phyloP scores from a whole-genome alignment of 2,888 invertebrate genomes.

The Xestobium rufovillosum region DNA sequence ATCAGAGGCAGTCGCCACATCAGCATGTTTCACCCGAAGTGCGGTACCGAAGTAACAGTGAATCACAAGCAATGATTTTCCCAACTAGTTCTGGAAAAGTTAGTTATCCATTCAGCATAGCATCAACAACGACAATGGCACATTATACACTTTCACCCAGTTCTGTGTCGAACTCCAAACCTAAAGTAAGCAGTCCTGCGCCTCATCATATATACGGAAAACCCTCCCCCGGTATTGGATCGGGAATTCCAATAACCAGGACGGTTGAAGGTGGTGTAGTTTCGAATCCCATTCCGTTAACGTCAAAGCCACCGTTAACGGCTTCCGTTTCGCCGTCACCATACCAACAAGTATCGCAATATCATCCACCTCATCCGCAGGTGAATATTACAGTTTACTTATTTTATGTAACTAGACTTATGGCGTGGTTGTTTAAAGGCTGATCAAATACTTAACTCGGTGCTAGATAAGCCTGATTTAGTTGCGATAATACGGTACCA shows the following conservation, averaged over 20 bases:
- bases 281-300: constrained; percentile 49
- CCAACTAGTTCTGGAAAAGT: constrained; percentile 32
- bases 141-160: constrained; percentile 47
- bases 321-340: constrained; percentile 45
- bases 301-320: constrained; percentile 46
- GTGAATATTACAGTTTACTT: too few relatives aligned
- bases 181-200: constrained; percentile 70
- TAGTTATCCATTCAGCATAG: constrained; percentile 43
- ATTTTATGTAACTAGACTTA: too few relatives aligned
- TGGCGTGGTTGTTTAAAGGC: too few relatives aligned
- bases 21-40: constrained; percentile 38
- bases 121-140: constrained; percentile 43
- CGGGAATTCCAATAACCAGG: constrained; percentile 50
- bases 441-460: too few relatives aligned
- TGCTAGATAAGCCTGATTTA: too few relatives aligned
- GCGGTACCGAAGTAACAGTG: constrained; percentile 34
- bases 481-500: too few relatives aligned
- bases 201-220: constrained; percentile 71
- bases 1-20: constrained; percentile 43
- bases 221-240: constrained; percentile 50
- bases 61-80: constrained; percentile 38
- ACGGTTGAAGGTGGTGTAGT: constrained; percentile 35
- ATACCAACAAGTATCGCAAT: constrained; percentile 45
- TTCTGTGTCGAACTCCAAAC: constrained; percentile 47
- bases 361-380: constrained; percentile 41